Conservation (phyloP, 1,140 invertebrate species). For the Heliothis subflexa region DNA sequence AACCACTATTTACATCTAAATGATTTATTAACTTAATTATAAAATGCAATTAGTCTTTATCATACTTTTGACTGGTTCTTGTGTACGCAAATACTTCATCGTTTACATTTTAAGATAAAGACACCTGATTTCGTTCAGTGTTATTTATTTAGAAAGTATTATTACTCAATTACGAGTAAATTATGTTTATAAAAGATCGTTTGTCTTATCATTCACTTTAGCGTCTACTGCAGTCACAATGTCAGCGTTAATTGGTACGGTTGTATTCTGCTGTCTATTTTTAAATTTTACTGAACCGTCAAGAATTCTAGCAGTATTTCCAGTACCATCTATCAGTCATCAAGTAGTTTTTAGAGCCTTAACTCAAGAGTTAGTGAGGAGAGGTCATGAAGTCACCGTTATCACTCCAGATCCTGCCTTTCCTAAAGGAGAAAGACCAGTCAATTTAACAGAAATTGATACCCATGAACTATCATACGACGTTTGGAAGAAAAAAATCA, state of each 20-base stretch:
- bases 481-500: constrained; percentile 53
- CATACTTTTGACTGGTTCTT: too few relatives aligned
- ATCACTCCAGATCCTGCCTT: constrained; percentile 63
- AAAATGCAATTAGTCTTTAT: too few relatives aligned
- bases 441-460: constrained; percentile 58
- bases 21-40: too few relatives aligned
- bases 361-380: constrained; percentile 68
- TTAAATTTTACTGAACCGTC: constrained; percentile 46
- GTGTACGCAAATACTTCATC: too few relatives aligned
- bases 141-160: too few relatives aligned
- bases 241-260: not conserved
- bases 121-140: too few relatives aligned
- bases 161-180: too few relatives aligned
- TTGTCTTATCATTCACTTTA: too few relatives aligned
- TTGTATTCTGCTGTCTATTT: not conserved
- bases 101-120: too few relatives aligned
- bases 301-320: constrained; percentile 80
- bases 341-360: constrained; percentile 81
- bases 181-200: too few relatives aligned
- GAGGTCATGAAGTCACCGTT: constrained; percentile 80
- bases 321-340: constrained; percentile 60
- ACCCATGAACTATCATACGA: constrained; percentile 55
- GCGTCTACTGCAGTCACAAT: not conserved
- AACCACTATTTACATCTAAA: too few relatives aligned
- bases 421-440: constrained; percentile 46